phyloP scores from a whole-genome alignment of 2,797 vertebrate species.

The Tragelaphus eurycerus region DNA sequence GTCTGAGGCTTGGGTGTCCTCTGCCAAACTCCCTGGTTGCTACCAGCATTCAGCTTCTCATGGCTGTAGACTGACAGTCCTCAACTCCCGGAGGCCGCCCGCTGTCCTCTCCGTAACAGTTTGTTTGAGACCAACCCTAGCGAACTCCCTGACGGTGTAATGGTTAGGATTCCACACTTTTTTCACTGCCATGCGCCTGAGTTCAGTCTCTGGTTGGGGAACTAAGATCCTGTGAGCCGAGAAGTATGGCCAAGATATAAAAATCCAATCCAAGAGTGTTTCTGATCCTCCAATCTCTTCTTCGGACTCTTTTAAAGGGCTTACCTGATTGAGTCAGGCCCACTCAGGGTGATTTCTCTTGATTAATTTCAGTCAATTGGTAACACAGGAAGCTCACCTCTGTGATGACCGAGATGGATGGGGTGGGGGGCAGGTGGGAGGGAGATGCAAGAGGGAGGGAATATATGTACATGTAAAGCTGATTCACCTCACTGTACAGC shows the following conservation, averaged over 20 bases:
- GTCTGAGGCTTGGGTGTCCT: neutral
- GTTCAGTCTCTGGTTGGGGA: neutral
- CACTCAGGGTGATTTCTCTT: neutral
- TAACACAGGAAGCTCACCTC: neutral
- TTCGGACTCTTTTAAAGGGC: neutral
- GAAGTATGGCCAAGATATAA: neutral
- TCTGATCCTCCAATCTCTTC: neutral
- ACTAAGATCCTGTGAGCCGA: neutral
- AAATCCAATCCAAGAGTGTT: neutral
- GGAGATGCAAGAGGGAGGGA: neutral
- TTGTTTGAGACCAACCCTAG: neutral
- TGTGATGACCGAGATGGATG: neutral
- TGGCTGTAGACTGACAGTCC: neutral
- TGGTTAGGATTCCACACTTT: neutral
- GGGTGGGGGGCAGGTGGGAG: neutral
- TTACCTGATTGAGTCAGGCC: neutral
- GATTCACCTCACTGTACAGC: neutral
- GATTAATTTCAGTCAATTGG: neutral
- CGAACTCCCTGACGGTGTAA: neutral
- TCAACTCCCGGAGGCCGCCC: neutral
- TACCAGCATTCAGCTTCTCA: neutral
- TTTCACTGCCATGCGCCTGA: neutral
- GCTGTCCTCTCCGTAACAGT: neutral
- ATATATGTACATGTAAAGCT: neutral
- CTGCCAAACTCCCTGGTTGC: neutral